These are phyloP conservation scores for Aphrocallistes beatrix DNA, from an alignment of 37 sponge, comb jelly and placozoan species.

Conservation along the genomic window DNA sequence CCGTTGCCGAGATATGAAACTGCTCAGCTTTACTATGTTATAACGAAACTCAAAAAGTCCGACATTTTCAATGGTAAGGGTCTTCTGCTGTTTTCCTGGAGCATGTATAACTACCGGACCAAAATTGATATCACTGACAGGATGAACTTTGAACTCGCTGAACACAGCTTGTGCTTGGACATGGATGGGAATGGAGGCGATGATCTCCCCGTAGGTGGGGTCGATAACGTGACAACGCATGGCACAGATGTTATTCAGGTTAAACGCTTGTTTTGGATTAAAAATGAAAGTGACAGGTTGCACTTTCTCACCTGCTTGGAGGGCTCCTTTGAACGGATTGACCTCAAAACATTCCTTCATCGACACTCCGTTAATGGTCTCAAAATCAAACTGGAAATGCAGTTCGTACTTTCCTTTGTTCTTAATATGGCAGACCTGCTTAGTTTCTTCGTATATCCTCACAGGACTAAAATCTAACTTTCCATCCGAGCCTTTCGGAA, in stretches of 20 bases:
- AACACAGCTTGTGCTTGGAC: conserved; percentile 76
- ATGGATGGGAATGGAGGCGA: conserved; percentile 84
- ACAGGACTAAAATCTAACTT: conserved; percentile 81
- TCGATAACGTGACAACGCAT: conserved; percentile 61
- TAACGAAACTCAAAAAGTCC: conserved; percentile 97
- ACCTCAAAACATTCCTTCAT: conserved; percentile 54
- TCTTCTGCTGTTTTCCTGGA: conserved; percentile 29
- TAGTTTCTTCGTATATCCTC: conserved; percentile 66
- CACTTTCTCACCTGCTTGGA: conserved; percentile 78
- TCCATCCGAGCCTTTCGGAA: conserved; percentile 86
- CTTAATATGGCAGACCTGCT: conserved; percentile 62
- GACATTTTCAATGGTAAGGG: conserved; percentile 74
- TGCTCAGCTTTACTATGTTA: conserved; percentile 54
- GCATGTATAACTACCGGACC: conserved; percentile 58
- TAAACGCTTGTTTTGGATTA: conserved; percentile 53
- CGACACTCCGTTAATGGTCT: conserved; percentile 21
- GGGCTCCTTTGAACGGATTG: conserved; percentile 48
- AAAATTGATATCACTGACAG: conserved; percentile 81
- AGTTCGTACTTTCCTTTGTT: conserved; percentile 93
- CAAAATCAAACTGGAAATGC: conserved; percentile 61
- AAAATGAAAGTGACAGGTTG: conserved; percentile 56
- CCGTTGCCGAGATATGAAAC: neutral
- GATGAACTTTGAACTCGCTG: conserved; percentile 66
- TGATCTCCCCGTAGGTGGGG: conserved; percentile 73
- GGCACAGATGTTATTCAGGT: conserved; percentile 43